Evolutionary conservation across 2,797 vertebrate genomes (phyloP).

Genomic region (Cuculus canorus): DNA sequence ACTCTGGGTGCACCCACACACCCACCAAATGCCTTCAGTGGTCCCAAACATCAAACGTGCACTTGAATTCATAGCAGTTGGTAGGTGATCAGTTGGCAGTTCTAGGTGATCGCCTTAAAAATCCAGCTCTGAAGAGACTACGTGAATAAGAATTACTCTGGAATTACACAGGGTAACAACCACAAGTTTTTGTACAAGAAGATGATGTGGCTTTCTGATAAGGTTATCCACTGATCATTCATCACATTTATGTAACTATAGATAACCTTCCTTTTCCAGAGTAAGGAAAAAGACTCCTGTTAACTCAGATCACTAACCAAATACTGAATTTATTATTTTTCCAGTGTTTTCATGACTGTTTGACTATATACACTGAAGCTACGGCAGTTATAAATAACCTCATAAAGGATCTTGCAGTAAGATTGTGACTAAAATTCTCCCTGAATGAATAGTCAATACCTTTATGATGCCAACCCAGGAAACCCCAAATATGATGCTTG

Average conservation of each 20-base stretch:
- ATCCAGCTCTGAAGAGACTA: not conserved
- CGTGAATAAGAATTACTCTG: slow-evolving; percentile 1
- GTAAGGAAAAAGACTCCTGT: not conserved
- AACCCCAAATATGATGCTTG: not conserved
- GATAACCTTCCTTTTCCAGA: not conserved
- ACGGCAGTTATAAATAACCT: not conserved
- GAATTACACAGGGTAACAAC: not conserved
- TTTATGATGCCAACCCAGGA: not conserved
- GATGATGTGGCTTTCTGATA: not conserved
- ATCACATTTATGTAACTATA: not conserved
- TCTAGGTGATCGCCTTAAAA: not conserved
- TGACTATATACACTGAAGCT: not conserved
- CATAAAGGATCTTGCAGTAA: not conserved
- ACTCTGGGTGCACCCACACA: not conserved
- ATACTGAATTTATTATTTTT: not conserved
- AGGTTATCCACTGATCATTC: not conserved
- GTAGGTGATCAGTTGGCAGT: not conserved
- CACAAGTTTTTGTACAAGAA: not conserved
- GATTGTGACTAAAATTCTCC: not conserved
- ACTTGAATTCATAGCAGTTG: not conserved
- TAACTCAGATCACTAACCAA: not conserved
- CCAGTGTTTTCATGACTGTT: not conserved
- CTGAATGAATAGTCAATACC: not conserved
- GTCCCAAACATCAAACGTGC: not conserved
- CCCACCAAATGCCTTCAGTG: not conserved